Evolutionary conservation across 2,113 vertebrate genomes (phyloP).

Genomic region (Rattus norvegicus): DNA sequence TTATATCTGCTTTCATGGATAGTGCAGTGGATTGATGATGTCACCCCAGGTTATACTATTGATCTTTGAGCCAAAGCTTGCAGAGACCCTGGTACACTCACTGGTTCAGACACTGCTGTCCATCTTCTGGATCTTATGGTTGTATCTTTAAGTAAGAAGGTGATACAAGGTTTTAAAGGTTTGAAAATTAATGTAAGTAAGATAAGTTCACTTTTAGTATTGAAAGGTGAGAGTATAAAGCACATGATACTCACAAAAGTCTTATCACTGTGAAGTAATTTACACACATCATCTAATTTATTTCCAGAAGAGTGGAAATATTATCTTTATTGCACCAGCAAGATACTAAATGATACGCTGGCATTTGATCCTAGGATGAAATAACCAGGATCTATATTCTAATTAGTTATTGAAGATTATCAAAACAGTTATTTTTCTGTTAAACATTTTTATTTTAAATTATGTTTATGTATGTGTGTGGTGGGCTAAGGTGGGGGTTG

Average conservation of each 20-base stretch:
- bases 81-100: background rate
- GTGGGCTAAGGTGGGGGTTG: background rate
- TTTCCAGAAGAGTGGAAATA: background rate
- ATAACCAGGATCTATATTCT: background rate
- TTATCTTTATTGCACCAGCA: background rate
- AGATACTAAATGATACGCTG: background rate
- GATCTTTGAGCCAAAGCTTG: slow-evolving; percentile 58
- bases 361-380: background rate
- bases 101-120: slow-evolving; percentile 56
- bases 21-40: background rate
- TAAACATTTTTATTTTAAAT: background rate
- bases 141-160: slow-evolving; percentile 19
- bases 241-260: background rate
- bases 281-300: slow-evolving; percentile 35
- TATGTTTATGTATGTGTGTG: background rate
- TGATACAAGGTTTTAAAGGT: slow-evolving; percentile 28
- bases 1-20: slow-evolving; percentile 43
- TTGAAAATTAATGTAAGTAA: slow-evolving; percentile 27
- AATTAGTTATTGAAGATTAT: background rate
- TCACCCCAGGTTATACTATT: slow-evolving; percentile 39
- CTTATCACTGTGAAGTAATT: background rate
- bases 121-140: slow-evolving; percentile 54
- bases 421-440: slow-evolving; percentile 30
- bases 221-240: slow-evolving; percentile 53
- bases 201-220: background rate